Evolutionary conservation across 1,140 invertebrate genomes (phyloP), one percentile per base, ranked within the genome.

Genomic region (Odontomachus brunneus): DNA sequence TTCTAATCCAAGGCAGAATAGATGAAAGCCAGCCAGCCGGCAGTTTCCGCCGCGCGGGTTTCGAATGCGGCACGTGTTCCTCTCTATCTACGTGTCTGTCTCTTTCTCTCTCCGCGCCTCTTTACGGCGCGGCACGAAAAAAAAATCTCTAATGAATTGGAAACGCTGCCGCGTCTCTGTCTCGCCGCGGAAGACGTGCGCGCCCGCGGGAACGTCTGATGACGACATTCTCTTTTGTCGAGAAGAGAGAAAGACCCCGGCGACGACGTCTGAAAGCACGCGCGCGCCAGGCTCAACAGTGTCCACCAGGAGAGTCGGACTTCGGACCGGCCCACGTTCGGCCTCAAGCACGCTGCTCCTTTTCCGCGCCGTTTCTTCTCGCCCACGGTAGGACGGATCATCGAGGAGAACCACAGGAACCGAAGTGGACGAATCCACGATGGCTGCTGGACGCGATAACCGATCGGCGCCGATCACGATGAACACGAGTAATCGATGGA

Each of bases 91-190:
- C n/a, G n/a, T n/a, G 4, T 44, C 38, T 11, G 4, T 44, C 38
- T 44, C 38, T 33, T 5, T 33, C 29, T 33, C 78, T 75, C 26
- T 62, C 5, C 48, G 38, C 69, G 57, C 49, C 66, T 74, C 78
- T 74, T 69, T 69, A 51, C 65, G 17, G 51, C 51, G 49, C 63
- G 49, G 75, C 49, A 38, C n/a, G n/a, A 55, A 67, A 82, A 62
- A 82, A 62, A 82, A 74, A 82, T 73, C 71, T 62, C 55, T 74
- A 69, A 80, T 69, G 75, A 80, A 69, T 80, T 80, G 65, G 51
- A 80, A 80, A 80, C 65, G 51, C 15, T 11, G 51, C 44, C 51
- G 29, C 63, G 38, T 44, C 3, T 11, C 38, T 2, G 29, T 44
- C 38, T 44, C 15, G 24, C 53, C 3, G 51, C 62, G n/a, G 15